phyloP scores from a whole-genome alignment of 2,888 invertebrate genomes.

The Polylopha cassiicola region DNA sequence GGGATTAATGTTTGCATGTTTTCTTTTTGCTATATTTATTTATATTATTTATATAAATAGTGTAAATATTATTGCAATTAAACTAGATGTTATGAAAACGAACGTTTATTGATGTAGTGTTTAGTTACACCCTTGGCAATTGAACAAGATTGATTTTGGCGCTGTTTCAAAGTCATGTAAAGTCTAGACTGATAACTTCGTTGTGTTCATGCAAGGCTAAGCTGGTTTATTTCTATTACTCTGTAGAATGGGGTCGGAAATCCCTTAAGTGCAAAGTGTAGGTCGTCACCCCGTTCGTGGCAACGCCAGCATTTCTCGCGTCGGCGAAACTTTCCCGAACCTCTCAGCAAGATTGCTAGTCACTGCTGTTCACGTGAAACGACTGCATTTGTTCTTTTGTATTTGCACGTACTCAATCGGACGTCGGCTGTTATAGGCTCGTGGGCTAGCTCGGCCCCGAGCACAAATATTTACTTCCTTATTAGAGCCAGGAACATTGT shows the following conservation, averaged over 20 bases:
- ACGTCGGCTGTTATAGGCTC: slow-evolving; percentile 15
- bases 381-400: slow-evolving; percentile 17
- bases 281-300: too few relatives aligned
- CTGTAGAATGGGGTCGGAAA: slow-evolving; percentile 1
- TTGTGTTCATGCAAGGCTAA: slow-evolving; percentile 11
- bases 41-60: too few relatives aligned
- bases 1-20: too few relatives aligned
- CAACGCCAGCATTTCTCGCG: too few relatives aligned
- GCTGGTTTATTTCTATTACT: neutral
- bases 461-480: slow-evolving; percentile 73
- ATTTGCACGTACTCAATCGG: slow-evolving; percentile 33
- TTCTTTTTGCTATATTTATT: too few relatives aligned
- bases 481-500: slow-evolving; percentile 63
- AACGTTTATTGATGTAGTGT: slow-evolving; percentile 33
- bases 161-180: slow-evolving; percentile 37
- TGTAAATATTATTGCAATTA: slow-evolving; percentile 5
- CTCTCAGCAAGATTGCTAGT: slow-evolving; percentile 3
- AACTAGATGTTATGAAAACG: slow-evolving; percentile 4
- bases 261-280: slow-evolving; percentile 4
- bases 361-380: slow-evolving; percentile 13
- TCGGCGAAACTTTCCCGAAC: slow-evolving; percentile 16
- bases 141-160: slow-evolving; percentile 48
- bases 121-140: slow-evolving; percentile 45
- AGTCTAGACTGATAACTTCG: slow-evolving; percentile 19
- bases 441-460: slow-evolving; percentile 27